These are phyloP conservation scores for Petroica traversi DNA, from an alignment of 2,113 vertebrate genomes.

Conservation along the genomic window DNA sequence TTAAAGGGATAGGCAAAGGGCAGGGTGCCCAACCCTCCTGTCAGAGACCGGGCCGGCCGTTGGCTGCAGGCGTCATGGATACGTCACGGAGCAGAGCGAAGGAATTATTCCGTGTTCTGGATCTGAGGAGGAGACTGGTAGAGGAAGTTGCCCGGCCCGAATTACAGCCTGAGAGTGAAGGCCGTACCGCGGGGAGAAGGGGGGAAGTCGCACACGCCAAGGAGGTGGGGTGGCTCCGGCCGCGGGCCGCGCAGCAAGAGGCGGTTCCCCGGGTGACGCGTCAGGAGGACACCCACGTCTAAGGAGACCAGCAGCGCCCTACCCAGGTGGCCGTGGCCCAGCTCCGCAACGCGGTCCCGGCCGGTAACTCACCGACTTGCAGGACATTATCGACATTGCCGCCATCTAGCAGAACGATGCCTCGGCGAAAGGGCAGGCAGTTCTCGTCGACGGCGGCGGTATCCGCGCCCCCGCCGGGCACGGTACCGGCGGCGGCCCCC, in stretches of 20 bases:
- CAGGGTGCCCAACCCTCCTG: neutral
- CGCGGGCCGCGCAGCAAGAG: neutral
- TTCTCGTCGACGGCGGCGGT: constrained; percentile 72
- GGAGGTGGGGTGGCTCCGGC: neutral
- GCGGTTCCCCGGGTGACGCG: neutral
- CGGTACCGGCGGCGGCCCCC: constrained; percentile 28
- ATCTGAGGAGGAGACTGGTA: neutral
- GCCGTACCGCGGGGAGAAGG: neutral
- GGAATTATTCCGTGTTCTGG: neutral
- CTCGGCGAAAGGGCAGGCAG: constrained; percentile 89
- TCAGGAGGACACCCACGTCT: neutral
- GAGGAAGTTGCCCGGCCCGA: neutral
- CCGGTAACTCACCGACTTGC: constrained; percentile 92
- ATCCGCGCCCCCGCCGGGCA: neutral
- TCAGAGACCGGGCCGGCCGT: neutral
- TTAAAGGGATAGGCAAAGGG: neutral
- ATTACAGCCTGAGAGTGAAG: neutral
- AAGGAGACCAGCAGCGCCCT: neutral
- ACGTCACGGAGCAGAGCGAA: neutral
- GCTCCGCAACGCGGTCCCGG: neutral
- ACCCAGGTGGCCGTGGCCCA: neutral
- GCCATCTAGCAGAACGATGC: constrained; percentile 88
- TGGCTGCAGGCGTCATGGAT: neutral
- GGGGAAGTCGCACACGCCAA: neutral
- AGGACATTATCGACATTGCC: constrained; percentile 94